These are phyloP conservation scores for Andinoacara biseriatus DNA, from an alignment of 2,113 vertebrate species.

Conservation along the genomic window DNA sequence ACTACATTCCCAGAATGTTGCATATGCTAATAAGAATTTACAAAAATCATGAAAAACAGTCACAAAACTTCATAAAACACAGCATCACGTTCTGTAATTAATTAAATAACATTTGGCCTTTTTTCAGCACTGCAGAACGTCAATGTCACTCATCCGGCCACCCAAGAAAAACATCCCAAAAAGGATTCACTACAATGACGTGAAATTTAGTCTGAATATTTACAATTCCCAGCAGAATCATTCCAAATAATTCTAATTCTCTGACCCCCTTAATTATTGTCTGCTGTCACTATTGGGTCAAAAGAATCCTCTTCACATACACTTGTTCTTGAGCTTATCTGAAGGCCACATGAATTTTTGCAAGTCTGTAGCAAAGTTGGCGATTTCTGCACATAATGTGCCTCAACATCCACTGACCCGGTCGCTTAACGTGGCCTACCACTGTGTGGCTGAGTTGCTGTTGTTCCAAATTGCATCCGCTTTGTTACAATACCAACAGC, in stretches of 20 bases:
- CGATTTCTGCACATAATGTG: no score
- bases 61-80: background rate
- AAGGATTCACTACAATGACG: background rate
- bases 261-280: background rate
- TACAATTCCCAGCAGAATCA: background rate
- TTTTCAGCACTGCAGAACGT: background rate
- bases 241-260: background rate
- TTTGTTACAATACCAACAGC: no score
- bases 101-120: background rate
- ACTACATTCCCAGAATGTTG: background rate
- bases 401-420: no score
- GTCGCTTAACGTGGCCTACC: no score
- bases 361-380: no score
- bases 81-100: background rate
- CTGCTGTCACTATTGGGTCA: background rate
- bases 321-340: background rate
- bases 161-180: constrained; percentile 25
- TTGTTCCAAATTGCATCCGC: no score
- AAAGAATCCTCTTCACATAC: background rate
- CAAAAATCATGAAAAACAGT: background rate
- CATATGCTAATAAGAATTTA: background rate
- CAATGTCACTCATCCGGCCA: constrained; percentile 28
- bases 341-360: no score
- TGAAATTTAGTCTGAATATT: constrained; percentile 31
- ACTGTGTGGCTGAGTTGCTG: no score